A percentile compares a stretch with the other conserved stretches of the same genome.
phyloP scores from a whole-genome alignment of 2,888 invertebrate species.

The Drosophila paracracens region DNA sequence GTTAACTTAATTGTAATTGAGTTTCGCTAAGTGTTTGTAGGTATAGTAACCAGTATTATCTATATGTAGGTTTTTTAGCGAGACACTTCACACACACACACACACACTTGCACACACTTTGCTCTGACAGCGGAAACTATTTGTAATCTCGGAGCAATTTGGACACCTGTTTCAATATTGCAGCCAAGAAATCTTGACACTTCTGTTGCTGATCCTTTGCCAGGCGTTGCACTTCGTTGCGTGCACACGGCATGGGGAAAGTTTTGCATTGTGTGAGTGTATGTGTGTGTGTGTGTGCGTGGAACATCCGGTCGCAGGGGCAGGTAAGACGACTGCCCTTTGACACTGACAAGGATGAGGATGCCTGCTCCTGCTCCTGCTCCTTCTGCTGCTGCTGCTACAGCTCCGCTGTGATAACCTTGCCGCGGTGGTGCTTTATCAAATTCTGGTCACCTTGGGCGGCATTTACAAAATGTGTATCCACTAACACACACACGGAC shows the following conservation, averaged over 20 bases:
- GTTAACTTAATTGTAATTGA: background rate
- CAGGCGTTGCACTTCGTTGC: slow-evolving; percentile 14
- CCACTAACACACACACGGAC: slow-evolving; percentile 42
- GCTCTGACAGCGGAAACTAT: slow-evolving; percentile 52
- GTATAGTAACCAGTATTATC: background rate
- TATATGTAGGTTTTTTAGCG: slow-evolving; percentile 1
- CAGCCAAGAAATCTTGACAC: slow-evolving; percentile 63
- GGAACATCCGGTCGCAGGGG: slow-evolving; percentile 57
- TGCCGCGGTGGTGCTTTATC: slow-evolving; percentile 73
- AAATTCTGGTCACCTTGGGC: slow-evolving; percentile 77
- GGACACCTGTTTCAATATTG: slow-evolving; percentile 80
- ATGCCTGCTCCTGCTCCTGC: slow-evolving; percentile 6
- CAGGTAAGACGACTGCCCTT: slow-evolving; percentile 47
- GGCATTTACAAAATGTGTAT: slow-evolving; percentile 75
- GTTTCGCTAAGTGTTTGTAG: slow-evolving; percentile 12
- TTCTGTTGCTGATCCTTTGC: slow-evolving; percentile 56
- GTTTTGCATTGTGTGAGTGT: slow-evolving; percentile 45
- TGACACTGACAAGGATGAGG: slow-evolving; percentile 47
- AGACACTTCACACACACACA: background rate
- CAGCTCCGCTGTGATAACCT: slow-evolving; percentile 61
- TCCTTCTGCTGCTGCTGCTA: slow-evolving; percentile 1
- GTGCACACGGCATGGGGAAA: slow-evolving; percentile 22
- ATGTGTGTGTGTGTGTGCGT: slow-evolving; percentile 12
- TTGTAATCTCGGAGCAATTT: slow-evolving; percentile 60
- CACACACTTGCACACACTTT: no score